Evolutionary conservation across 2,888 invertebrate genomes (phyloP), one percentile per base, ranked within the genome.

Genomic region (Drosophila picticornis): DNA sequence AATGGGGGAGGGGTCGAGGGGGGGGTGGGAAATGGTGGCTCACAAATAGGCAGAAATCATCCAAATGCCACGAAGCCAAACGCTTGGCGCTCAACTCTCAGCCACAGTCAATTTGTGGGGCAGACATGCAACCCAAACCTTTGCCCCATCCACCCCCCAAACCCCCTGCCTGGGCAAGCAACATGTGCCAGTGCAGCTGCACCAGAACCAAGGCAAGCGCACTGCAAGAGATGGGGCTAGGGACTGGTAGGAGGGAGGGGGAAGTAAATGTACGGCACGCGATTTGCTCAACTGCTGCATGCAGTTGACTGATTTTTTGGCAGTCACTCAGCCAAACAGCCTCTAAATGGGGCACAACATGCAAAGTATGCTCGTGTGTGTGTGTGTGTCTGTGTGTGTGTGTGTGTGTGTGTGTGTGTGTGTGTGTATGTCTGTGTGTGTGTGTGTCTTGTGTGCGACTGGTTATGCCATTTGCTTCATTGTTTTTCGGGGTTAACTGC

Each of bases 401-500:
- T 43, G 1, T 55, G 4, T 74, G 16, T 55, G 5, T 52, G 25
- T 51, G 10, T 50, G 46, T 64, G 34, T 57, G 38, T 64, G n/a
- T 55, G 52, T 73, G 40, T 62, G 4, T 74, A 11, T 55, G 5
- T 52, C n/a, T 51, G 10, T 50, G 46, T 64, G 34, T 57, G 38
- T 64, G n/a, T 55, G 52, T 73, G 40, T 62, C n/a, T 19, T 52
- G 52, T 66, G 52, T 57, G 71, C 25, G 51, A 61, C 59, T 66
- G 58, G 63, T 61, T 72, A 64, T 83, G 83, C 72, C 80, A 80
- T 82, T 79, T 84, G 83, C 80, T 87, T 84, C 90, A 87, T 89
- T 84, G 88, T 87, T 84, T 86, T 84, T 84, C 76, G 81, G 90
- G 90, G 84, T 88, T 84, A 84, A 84, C 90, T 84, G 90, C 84